Percentiles rank a stretch among this genome's conserved stretches.
phyloP scores from a whole-genome alignment of 2,113 vertebrate species.

The Saccopteryx bilineata region DNA sequence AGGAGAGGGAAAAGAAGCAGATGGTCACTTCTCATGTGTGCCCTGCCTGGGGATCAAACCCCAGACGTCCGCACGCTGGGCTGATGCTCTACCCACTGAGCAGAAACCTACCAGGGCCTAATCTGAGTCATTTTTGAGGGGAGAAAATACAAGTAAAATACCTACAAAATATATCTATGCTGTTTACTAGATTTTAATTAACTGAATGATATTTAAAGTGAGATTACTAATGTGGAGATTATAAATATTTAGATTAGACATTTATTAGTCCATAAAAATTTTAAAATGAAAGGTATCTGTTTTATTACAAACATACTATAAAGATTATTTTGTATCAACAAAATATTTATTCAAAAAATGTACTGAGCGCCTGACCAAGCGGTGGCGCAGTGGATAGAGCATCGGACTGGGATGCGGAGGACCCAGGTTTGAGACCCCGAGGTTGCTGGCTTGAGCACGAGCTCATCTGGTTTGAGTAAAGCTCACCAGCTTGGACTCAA shows the following conservation, averaged over 20 bases:
- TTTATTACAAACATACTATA: constrained; percentile 30
- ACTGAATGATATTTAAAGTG: constrained; percentile 44
- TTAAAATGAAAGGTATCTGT: constrained; percentile 11
- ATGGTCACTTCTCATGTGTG: too few relatives aligned
- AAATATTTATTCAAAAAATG: constrained; percentile 42
- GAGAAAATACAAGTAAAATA: constrained; percentile 17
- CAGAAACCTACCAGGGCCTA: background rate
- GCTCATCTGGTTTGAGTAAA: too few relatives aligned
- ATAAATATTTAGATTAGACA: constrained; percentile 29
- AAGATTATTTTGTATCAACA: constrained; percentile 38
- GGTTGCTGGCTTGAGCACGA: too few relatives aligned
- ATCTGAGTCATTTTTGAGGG: constrained; percentile 44
- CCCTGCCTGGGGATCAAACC: too few relatives aligned
- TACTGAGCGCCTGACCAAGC: background rate
- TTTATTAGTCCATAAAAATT: constrained; percentile 9
- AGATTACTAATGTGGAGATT: constrained; percentile 47
- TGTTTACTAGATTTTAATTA: constrained; percentile 51
- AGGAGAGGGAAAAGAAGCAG: too few relatives aligned
- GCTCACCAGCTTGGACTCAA: too few relatives aligned
- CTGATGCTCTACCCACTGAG: too few relatives aligned
- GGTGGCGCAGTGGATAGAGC: too few relatives aligned
- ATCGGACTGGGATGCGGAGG: too few relatives aligned
- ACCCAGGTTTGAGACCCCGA: too few relatives aligned
- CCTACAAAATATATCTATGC: background rate
- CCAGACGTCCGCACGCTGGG: too few relatives aligned